Base-by-base conservation (phyloP, 2,888 invertebrate species). In the Nysson spinosus region DNA sequence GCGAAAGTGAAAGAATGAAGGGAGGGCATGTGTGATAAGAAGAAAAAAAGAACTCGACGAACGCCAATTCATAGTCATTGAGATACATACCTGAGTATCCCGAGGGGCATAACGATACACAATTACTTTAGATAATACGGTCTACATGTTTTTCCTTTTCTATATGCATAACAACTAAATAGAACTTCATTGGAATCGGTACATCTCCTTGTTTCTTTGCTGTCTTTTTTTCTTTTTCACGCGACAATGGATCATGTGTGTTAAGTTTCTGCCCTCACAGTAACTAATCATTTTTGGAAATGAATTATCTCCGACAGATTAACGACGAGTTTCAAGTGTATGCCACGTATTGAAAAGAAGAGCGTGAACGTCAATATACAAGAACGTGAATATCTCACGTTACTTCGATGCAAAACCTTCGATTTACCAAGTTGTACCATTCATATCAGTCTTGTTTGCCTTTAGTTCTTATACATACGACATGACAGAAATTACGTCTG, bases 31-130 rank as follows among this genome's bases (percentile, higher is more conserved):
- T 49, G 58, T 61, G 70, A 42, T 16, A 50, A 46, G n/a, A n/a
- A n/a, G n/a, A n/a, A n/a, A n/a, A n/a, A n/a, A n/a, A n/a, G 34
- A 40, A 47, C 50, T 43, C 30, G 39, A 51, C 26, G 49, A 60
- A 71, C 46, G 62, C 46, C 56, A 66, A 69, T 69, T 61, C 35
- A 66, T 66, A 37, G 54, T 73, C 60, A 56, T 66, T 28, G 62
- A 61, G 50, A 54, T 34, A 70, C 44, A 46, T 28, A 58, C 62
- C 55, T 58, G 63, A 58, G 60, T 40, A 40, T 61, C 64, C 17
- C 52, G 28, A 26, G 24, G 56, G n/a, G 52, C 37, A 12, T 24
- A 56, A 63, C 22, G 52, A 58, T 62, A 51, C 17, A 58, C 47
- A 9, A 42, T 60, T 65, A 54, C 64, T 62, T 69, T 62, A 61